phyloP scores from a whole-genome alignment of 1,140 invertebrate genomes.

The Chrysomallon squamiferum region DNA sequence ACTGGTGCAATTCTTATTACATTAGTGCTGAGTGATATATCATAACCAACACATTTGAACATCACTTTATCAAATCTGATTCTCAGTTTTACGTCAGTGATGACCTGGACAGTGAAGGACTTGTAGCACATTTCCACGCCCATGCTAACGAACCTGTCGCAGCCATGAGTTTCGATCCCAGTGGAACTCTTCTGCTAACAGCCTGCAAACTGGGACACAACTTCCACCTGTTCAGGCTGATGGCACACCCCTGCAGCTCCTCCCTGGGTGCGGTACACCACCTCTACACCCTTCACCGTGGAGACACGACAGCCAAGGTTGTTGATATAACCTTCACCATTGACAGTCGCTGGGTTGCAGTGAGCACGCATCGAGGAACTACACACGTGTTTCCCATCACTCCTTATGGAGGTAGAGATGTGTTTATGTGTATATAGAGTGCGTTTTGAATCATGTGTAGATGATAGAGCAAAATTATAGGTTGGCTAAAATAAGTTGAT shows the following conservation, averaged over 20 bases:
- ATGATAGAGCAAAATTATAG: no score
- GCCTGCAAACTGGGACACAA: slow-evolving; percentile 93
- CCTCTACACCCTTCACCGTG: slow-evolving; percentile 91
- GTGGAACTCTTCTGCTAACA: slow-evolving; percentile 89
- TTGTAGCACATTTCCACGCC: slow-evolving; percentile 93
- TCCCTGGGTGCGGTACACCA: slow-evolving; percentile 92
- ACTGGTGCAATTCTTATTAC: no score
- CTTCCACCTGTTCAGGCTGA: slow-evolving; percentile 94
- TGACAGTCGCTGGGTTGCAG: slow-evolving; percentile 94
- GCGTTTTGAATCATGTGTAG: no score
- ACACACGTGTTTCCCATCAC: slow-evolving; percentile 97
- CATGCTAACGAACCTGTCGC: slow-evolving; percentile 88
- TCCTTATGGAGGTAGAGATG: slow-evolving; percentile 84
- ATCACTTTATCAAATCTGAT: no score
- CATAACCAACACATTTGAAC: no score
- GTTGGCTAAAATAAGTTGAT: no score
- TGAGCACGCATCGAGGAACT: slow-evolving; percentile 93
- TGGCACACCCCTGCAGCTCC: slow-evolving; percentile 89
- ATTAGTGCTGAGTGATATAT: no score
- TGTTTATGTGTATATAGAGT: no score
- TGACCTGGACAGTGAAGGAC: slow-evolving; percentile 55
- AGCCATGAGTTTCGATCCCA: slow-evolving; percentile 89
- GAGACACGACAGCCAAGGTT: slow-evolving; percentile 71
- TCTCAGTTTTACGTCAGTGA: slow-evolving; percentile 57
- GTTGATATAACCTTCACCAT: slow-evolving; percentile 85